Evolutionary conservation across 2,113 vertebrate species (phyloP).

Genomic region (Cisticola juncidis): DNA sequence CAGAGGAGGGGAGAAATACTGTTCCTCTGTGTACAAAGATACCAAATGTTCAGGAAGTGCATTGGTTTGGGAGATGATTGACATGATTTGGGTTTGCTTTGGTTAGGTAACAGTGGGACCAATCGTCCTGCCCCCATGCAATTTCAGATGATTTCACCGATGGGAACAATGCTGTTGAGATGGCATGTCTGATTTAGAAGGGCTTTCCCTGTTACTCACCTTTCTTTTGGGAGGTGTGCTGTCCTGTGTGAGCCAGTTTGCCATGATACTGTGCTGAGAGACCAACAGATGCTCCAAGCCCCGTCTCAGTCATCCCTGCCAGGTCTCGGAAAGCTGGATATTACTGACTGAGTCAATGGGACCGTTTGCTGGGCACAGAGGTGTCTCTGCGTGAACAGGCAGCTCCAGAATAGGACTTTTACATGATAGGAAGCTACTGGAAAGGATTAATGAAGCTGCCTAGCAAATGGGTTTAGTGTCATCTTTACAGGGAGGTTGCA

Average conservation of each 20-base stretch:
- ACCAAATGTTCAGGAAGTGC: background rate
- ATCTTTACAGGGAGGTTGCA: background rate
- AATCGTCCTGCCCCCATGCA: background rate
- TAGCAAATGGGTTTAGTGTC: background rate
- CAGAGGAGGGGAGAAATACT: background rate
- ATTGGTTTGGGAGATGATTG: background rate
- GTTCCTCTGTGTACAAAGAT: background rate
- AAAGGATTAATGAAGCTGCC: background rate
- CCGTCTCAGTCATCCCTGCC: background rate
- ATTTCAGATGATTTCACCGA: background rate
- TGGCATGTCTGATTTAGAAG: background rate
- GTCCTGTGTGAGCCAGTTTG: background rate
- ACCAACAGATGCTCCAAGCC: background rate
- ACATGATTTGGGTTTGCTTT: background rate
- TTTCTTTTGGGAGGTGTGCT: background rate
- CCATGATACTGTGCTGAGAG: background rate
- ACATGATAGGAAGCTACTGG: background rate
- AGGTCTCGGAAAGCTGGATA: background rate
- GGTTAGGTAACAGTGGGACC: background rate
- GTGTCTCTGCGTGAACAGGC: background rate
- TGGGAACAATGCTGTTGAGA: background rate
- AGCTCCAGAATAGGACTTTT: background rate
- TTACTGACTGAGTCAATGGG: background rate
- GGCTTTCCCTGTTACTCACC: background rate
- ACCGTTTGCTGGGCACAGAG: rapidly evolving